Conservation (phyloP, 2,797 vertebrate species). For the Pelodytes ibericus region DNA sequence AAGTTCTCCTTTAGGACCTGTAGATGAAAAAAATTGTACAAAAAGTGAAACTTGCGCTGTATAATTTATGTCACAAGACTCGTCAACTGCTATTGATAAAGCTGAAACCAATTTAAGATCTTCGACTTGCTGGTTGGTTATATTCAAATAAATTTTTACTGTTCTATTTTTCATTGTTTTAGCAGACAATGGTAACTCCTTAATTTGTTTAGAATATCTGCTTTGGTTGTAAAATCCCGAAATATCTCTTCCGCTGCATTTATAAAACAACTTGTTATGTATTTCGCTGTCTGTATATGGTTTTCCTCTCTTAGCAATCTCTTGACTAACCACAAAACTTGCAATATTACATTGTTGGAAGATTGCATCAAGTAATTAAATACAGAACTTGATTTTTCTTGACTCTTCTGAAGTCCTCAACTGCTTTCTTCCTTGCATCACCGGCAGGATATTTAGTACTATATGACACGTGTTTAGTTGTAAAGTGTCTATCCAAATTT, state of each 20-base stretch:
- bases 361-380: background rate
- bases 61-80: constrained; percentile 11
- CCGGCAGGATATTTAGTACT: background rate
- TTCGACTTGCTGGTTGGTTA: background rate
- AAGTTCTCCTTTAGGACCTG: constrained; percentile 17
- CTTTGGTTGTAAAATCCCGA: constrained; percentile 4
- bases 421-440: background rate
- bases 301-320: constrained; percentile 4
- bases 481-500: constrained; percentile 17
- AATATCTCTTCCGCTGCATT: background rate
- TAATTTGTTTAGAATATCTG: background rate
- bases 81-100: constrained; percentile 8
- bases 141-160: background rate
- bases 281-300: constrained; percentile 3
- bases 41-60: background rate
- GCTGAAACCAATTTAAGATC: constrained; percentile 16
- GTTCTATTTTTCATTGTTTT: constrained; percentile 2
- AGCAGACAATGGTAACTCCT: background rate
- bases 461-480: background rate
- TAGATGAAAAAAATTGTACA: background rate
- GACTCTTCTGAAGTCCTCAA: background rate
- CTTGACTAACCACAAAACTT: background rate
- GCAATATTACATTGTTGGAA: constrained; percentile 2
- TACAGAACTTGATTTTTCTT: background rate
- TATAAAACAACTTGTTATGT: background rate